These are phyloP conservation scores for Neotoma lepida DNA, from an alignment of 2,113 vertebrate species.

Conservation along the genomic window DNA sequence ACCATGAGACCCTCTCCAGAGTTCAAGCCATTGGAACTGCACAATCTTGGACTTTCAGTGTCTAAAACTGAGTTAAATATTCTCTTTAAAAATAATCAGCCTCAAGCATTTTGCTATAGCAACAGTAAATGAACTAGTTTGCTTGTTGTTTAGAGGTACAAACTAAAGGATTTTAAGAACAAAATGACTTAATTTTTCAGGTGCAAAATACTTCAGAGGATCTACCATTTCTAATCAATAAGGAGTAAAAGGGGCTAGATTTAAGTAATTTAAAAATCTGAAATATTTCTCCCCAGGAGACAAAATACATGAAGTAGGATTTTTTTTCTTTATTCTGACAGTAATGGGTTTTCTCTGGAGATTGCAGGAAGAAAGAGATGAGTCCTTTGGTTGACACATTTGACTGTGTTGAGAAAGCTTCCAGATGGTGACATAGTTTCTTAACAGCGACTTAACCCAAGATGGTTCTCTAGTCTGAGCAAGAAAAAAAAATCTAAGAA, in stretches of 20 bases:
- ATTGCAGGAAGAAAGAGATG: neutral
- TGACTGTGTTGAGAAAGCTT: neutral
- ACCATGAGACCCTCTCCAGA: neutral
- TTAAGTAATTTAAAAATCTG: neutral
- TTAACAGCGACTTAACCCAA: neutral
- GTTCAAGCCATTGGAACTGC: neutral
- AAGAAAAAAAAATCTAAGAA: neutral
- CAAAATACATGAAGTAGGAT: neutral
- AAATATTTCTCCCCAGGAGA: neutral
- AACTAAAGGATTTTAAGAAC: neutral
- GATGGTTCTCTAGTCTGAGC: neutral
- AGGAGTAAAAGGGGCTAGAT: neutral
- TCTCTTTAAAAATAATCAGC: neutral
- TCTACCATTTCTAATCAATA: neutral
- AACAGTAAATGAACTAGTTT: no score
- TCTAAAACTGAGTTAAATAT: neutral
- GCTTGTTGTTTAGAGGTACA: neutral
- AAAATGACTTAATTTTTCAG: conserved; percentile 38
- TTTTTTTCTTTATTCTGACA: neutral
- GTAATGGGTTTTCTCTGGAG: neutral
- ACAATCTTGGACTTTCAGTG: neutral
- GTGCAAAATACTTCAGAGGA: neutral
- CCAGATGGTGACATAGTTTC: neutral
- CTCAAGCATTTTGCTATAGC: neutral
- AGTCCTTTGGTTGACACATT: neutral